These are phyloP conservation scores for Scelioninae gen. 2 DNA, from an alignment of 2,888 invertebrate genomes.

Conservation along the genomic window DNA sequence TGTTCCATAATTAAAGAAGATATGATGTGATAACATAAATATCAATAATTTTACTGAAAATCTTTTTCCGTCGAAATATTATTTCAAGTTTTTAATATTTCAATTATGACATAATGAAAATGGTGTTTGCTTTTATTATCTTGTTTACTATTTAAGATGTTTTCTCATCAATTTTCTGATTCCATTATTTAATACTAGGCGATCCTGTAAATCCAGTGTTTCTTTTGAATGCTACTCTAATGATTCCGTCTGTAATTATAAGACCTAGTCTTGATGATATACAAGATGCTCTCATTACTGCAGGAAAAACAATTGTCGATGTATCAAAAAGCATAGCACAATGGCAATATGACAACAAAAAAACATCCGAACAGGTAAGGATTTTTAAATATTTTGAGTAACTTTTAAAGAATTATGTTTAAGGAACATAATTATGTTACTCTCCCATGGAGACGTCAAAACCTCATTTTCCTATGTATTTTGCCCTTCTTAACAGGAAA, in stretches of 20 bases:
- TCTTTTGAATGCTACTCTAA: slow-evolving; percentile 86
- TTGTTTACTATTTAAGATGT: slow-evolving; percentile 1
- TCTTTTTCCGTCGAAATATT: no score
- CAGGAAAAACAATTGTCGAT: slow-evolving; percentile 90
- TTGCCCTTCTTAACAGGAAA: no score
- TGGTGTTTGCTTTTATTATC: slow-evolving; percentile 17
- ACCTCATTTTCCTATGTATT: no score
- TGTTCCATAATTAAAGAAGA: no score
- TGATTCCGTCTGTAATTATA: slow-evolving; percentile 92
- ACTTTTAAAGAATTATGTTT: no score
- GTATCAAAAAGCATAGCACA: slow-evolving; percentile 93
- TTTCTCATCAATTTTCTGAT: slow-evolving; percentile 4
- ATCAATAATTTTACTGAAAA: no score
- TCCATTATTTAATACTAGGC: slow-evolving; percentile 62
- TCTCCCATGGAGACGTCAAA: no score
- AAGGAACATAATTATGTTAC: no score
- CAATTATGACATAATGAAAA: no score
- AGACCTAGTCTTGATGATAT: slow-evolving; percentile 93
- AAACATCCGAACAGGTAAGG: slow-evolving; percentile 64
- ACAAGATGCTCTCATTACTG: slow-evolving; percentile 88
- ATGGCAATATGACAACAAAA: slow-evolving; percentile 86
- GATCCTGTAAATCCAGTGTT: slow-evolving; percentile 83
- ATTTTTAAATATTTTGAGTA: no score
- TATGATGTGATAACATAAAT: no score
- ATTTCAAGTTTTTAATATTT: no score